Conservation (phyloP, 1,140 invertebrate genomes). For the Zeugodacus cucurbitae region DNA sequence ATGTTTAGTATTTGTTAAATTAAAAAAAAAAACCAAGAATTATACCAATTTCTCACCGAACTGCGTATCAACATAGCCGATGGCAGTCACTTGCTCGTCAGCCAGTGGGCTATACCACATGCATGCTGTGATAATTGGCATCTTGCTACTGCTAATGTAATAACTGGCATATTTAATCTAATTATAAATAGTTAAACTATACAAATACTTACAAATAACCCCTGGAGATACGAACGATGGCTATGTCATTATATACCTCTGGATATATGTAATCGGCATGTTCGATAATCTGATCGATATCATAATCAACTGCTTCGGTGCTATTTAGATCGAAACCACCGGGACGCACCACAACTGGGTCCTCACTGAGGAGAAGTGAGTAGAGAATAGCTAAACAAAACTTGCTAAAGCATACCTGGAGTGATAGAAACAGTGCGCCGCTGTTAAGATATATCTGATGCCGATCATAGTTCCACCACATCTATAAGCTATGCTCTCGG, state of each 20-base stretch:
- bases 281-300: slow-evolving; percentile 61
- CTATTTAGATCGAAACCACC: slow-evolving; percentile 41
- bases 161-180: neutral
- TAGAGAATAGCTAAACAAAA: neutral
- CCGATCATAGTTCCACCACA: neutral
- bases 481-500: neutral
- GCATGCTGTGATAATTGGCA: neutral
- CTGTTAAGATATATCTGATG: neutral
- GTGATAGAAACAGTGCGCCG: neutral
- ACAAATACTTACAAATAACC: neutral
- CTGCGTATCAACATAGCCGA: slow-evolving; percentile 50
- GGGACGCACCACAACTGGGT: slow-evolving; percentile 33
- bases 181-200: too few relatives aligned
- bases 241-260: slow-evolving; percentile 67
- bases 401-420: neutral
- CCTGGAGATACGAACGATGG: slow-evolving; percentile 58
- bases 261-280: slow-evolving; percentile 68
- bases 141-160: neutral
- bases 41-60: slow-evolving; percentile 3
- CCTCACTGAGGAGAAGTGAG: neutral
- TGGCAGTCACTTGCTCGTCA: slow-evolving; percentile 4
- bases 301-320: slow-evolving; percentile 45
- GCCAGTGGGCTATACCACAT: neutral
- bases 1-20: neutral
- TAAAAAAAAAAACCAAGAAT: neutral